A percentile compares a stretch with the other conserved stretches of the same genome.
Evolutionary conservation across 2,113 vertebrate species (phyloP).

Genomic region (Phrynocephalus versicolor): DNA sequence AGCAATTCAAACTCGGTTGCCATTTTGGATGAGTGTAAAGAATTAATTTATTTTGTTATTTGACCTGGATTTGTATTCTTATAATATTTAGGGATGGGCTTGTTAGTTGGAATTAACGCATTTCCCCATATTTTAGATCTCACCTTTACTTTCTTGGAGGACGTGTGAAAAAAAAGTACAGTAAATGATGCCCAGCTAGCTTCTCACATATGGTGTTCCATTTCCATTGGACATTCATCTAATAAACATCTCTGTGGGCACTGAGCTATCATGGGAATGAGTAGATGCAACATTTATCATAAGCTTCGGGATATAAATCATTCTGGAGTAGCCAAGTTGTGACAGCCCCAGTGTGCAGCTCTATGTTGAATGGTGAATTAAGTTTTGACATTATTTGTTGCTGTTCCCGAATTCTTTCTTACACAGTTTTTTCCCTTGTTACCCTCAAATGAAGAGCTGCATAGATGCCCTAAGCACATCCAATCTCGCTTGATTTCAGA

Average conservation of each 20-base stretch:
- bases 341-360: conserved; percentile 19
- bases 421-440: conserved; percentile 25
- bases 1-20: neutral
- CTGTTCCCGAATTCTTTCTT: conserved; percentile 41
- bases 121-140: neutral
- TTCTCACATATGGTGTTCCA: neutral
- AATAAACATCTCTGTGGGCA: conserved; percentile 29
- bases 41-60: neutral
- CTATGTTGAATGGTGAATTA: conserved; percentile 15
- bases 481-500: too few relatives aligned
- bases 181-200: neutral
- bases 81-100: neutral
- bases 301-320: conserved; percentile 42
- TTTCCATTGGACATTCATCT: conserved; percentile 22
- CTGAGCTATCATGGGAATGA: conserved; percentile 14
- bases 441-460: conserved; percentile 3
- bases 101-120: neutral
- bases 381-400: conserved; percentile 34
- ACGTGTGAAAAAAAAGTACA: neutral
- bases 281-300: conserved; percentile 25
- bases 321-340: conserved; percentile 34
- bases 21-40: neutral
- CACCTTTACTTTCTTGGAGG: neutral
- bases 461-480: too few relatives aligned
- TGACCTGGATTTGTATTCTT: neutral